A percentile compares a stretch with the other conserved stretches of the same genome.
Conservation (phyloP, 2,888 invertebrate species). For the Chrysodeixis includens region DNA sequence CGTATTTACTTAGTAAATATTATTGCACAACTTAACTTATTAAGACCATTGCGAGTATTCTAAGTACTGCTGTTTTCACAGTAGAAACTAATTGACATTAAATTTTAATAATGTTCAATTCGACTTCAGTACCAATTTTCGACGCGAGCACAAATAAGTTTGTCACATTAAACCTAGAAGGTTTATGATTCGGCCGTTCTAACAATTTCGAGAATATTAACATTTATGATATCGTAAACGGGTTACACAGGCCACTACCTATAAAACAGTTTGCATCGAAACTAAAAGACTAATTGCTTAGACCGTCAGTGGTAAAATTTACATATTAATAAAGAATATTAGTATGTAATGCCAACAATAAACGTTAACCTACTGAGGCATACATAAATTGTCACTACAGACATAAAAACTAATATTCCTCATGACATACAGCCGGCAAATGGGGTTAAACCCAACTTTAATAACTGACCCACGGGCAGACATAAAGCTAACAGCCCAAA, state of each 20-base stretch:
- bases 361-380: neutral
- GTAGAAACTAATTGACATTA: neutral
- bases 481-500: constrained; percentile 36
- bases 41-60: neutral
- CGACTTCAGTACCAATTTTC: neutral
- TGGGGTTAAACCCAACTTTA: constrained; percentile 41
- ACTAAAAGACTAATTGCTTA: neutral
- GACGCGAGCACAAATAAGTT: neutral
- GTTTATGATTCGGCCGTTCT: neutral
- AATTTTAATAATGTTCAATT: neutral
- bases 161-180: constrained; percentile 1
- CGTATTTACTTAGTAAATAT: too few relatives aligned
- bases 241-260: neutral
- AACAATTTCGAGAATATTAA: constrained; percentile 1
- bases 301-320: neutral
- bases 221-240: constrained; percentile 1
- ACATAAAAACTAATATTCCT: constrained; percentile 37
- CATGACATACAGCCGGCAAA: constrained; percentile 20
- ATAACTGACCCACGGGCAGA: constrained; percentile 37
- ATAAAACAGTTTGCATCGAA: neutral
- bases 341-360: neutral
- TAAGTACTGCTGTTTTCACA: neutral
- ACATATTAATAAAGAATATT: constrained; percentile 5
- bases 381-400: constrained; percentile 8
- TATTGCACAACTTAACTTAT: too few relatives aligned